Evolutionary conservation across 2,888 invertebrate species (phyloP).

Genomic region (Seira ritae): DNA sequence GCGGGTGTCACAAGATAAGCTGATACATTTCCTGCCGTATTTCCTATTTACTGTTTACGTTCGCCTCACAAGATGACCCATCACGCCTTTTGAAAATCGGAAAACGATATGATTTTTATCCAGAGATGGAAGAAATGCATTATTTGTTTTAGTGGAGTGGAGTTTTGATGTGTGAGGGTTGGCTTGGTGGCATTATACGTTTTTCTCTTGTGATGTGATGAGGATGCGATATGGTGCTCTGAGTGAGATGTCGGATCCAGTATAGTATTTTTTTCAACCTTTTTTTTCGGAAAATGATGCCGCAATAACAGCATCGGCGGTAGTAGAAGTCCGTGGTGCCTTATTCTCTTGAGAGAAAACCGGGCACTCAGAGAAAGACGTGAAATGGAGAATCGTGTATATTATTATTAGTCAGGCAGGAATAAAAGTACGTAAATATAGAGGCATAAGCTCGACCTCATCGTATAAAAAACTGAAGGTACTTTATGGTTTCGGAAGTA

Average conservation of each 20-base stretch:
- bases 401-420: slow-evolving; percentile 27
- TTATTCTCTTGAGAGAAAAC: slow-evolving; percentile 58
- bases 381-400: slow-evolving; percentile 58
- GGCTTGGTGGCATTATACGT: slow-evolving; percentile 43
- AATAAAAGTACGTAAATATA: neutral
- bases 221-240: neutral
- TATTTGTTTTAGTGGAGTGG: slow-evolving; percentile 33
- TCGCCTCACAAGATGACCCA: too few species aligned
- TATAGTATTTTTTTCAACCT: slow-evolving; percentile 30
- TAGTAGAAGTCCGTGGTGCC: slow-evolving; percentile 54
- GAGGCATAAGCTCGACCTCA: neutral
- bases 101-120: neutral
- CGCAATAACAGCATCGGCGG: neutral
- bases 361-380: slow-evolving; percentile 57
- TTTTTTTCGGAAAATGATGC: slow-evolving; percentile 51
- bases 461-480: neutral
- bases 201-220: slow-evolving; percentile 21
- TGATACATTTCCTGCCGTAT: too few species aligned
- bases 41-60: too few species aligned
- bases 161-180: slow-evolving; percentile 54
- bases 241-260: neutral
- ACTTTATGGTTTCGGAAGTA: neutral
- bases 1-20: too few species aligned
- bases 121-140: neutral
- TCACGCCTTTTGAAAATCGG: neutral